Conservation (phyloP, 2,113 vertebrate species). For the Onychostruthus taczanowskii region DNA sequence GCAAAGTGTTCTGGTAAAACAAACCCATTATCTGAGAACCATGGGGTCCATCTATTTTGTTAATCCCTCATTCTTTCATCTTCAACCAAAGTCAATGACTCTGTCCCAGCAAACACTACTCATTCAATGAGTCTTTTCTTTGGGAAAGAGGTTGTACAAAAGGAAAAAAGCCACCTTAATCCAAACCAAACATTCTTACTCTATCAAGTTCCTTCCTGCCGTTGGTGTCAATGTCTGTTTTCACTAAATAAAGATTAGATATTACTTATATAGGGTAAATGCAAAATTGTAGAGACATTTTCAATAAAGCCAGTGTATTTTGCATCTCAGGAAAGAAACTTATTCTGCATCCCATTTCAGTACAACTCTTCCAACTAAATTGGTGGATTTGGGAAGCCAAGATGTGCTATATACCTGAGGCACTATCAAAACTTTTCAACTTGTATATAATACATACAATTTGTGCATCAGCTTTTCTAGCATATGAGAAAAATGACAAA, state of each 20-base stretch:
- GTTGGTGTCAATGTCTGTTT: not conserved
- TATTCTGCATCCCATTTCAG: not conserved
- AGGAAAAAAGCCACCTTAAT: not conserved
- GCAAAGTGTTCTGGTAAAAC: not conserved
- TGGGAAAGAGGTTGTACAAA: not conserved
- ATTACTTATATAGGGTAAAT: not conserved
- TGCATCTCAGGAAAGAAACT: not conserved
- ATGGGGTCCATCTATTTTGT: not conserved
- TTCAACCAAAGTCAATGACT: not conserved
- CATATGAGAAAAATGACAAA: not conserved
- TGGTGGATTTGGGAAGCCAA: not conserved
- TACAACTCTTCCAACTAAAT: not conserved
- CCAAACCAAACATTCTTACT: conserved; percentile 13
- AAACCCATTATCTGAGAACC: not conserved
- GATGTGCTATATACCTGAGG: not conserved
- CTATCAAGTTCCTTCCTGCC: not conserved
- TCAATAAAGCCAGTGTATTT: not conserved
- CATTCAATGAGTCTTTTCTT: not conserved
- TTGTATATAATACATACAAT: not conserved
- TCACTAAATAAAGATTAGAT: not conserved
- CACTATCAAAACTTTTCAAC: not conserved
- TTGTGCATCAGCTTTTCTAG: not conserved
- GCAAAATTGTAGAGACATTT: not conserved
- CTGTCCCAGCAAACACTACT: not conserved
- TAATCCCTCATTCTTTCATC: not conserved